Base-by-base conservation (phyloP, 2,888 invertebrate genomes). In the Pasiphila rectangulata region DNA sequence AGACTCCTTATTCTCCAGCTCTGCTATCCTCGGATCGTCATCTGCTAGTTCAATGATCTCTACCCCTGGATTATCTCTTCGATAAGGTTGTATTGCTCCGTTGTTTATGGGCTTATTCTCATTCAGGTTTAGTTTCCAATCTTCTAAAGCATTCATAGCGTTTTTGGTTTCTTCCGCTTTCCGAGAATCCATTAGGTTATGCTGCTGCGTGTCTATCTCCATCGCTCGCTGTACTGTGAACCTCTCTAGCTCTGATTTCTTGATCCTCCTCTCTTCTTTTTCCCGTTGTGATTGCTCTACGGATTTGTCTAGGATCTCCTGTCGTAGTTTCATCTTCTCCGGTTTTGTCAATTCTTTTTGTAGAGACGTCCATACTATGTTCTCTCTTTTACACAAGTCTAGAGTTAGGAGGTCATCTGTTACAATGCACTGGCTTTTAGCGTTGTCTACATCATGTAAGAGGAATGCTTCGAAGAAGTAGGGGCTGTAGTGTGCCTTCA, bases 381-480 rank as follows among this genome's bases (percentile, higher is more conserved):
- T 71, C 21, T 90, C 88, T 19, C 66, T 69, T 79, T 96, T 96
- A 25, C 81, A 74, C 44, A 96, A 83, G 70, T 93, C 92, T 66
- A 95, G 91, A 9, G 92, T 71, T 12, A 94, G 91, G 38, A 91
- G 81, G 17, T 90, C 90, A 34, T 92, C 89, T 27, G 91, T 89
- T 19, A 94, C 75, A 2, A 90, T 90, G 61, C 94, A 94, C 57
- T 88, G 90, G 66, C 94, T 94, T 57, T 86, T 83, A 10, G 85
- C 80, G 41, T 91, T 91, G 61, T 93, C 81, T 1, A 96, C 91
- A 4, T 90, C 76, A 41, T 90, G 79, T 54, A 88, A 78, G n/a
- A 95, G 81, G 69, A 95, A 92, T 25, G 92, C 83, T 85, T 96
- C 96, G 67, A 95, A 93, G 45, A 95, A 85, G 69, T 92, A 94